These are phyloP conservation scores for Acinonyx jubatus DNA, from an alignment of 2,113 vertebrate genomes.

Conservation along the genomic window DNA sequence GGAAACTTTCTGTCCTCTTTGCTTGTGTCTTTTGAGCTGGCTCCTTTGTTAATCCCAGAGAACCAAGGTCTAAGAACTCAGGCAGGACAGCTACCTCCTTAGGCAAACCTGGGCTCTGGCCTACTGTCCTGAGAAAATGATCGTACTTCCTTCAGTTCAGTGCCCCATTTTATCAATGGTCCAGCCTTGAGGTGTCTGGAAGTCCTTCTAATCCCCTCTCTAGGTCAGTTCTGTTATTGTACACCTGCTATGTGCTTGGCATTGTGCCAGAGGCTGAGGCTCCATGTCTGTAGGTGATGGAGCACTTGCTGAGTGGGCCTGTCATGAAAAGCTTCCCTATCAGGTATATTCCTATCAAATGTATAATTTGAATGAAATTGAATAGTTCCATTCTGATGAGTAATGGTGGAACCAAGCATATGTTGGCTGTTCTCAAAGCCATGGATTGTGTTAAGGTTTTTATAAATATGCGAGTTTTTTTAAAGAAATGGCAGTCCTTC, in stretches of 20 bases:
- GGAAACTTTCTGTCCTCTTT: not conserved
- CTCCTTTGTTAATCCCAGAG: not conserved
- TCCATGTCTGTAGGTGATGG: not conserved
- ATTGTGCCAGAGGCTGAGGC: not conserved
- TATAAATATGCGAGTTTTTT: not conserved
- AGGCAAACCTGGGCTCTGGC: not conserved
- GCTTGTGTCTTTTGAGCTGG: not conserved
- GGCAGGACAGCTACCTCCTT: not conserved
- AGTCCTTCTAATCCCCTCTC: not conserved
- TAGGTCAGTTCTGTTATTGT: not conserved
- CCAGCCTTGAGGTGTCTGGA: not conserved
- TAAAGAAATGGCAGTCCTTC: not conserved
- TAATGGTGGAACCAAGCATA: not conserved
- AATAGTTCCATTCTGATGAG: not conserved
- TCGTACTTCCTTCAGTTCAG: not conserved
- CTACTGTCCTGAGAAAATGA: not conserved
- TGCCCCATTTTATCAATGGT: not conserved
- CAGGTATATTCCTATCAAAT: not conserved
- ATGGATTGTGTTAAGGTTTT: not conserved
- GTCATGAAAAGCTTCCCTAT: not conserved
- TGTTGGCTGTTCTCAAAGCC: not conserved
- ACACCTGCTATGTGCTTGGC: not conserved
- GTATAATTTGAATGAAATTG: not conserved
- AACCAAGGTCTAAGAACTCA: not conserved
- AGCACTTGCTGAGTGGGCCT: not conserved